Conservation (phyloP, 2,888 invertebrate genomes). For the Opisthograptis luteolata region DNA sequence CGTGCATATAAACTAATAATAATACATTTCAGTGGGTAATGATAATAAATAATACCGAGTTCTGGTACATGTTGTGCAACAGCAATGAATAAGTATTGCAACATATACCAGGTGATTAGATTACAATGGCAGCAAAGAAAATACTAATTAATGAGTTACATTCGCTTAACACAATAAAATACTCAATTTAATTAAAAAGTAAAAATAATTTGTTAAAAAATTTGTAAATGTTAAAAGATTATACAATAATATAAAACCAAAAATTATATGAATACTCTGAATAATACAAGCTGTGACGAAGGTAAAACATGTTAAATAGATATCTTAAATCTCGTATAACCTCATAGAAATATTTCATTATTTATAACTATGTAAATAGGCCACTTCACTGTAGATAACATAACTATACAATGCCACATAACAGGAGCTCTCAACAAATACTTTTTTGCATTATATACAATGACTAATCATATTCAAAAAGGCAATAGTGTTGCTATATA, state of each 20-base stretch:
- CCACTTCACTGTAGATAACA: conserved; percentile 65
- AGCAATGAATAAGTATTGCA: conserved; percentile 14
- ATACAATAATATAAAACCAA: conserved; percentile 55
- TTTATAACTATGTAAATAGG: conserved; percentile 70
- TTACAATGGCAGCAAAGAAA: conserved; percentile 43
- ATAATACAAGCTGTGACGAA: conserved; percentile 74
- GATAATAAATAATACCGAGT: conserved; percentile 39
- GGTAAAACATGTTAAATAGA: conserved; percentile 70
- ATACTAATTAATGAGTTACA: conserved; percentile 33
- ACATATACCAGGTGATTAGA: conserved; percentile 32
- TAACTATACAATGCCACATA: conserved; percentile 66
- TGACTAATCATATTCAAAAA: conserved; percentile 75
- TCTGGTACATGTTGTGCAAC: conserved; percentile 27
- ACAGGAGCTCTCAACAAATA: conserved; percentile 67
- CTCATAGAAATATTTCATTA: conserved; percentile 66
- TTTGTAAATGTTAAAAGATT: conserved; percentile 48
- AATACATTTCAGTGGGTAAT: conserved; percentile 31
- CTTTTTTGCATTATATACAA: conserved; percentile 76
- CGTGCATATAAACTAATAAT: conserved; percentile 39
- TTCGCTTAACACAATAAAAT: conserved; percentile 41
- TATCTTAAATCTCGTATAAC: conserved; percentile 67
- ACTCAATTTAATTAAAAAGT: conserved; percentile 40
- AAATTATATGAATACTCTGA: conserved; percentile 73
- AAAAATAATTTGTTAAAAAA: conserved; percentile 46
- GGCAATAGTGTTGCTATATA: conserved; percentile 55